Percentiles rank a stretch among this genome's conserved stretches.
Conservation (phyloP, 2,888 invertebrate species). For the Protodeltote pygarga region DNA sequence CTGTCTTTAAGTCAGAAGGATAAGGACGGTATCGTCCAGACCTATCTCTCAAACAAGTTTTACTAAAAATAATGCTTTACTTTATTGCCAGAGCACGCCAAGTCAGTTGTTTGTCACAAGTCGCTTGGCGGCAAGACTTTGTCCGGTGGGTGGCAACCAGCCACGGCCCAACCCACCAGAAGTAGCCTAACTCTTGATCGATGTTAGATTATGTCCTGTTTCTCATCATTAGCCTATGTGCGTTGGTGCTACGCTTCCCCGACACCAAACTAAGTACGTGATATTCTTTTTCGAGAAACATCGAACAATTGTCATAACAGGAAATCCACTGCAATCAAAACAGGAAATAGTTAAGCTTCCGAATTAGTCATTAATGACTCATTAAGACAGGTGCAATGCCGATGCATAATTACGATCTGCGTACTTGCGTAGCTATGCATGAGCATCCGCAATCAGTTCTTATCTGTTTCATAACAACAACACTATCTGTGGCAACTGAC, state of each 20-base stretch:
- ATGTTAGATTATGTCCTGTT: too few relatives aligned
- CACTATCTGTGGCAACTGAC: slow-evolving; percentile 26
- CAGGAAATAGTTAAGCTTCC: slow-evolving; percentile 42
- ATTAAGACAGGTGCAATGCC: slow-evolving; percentile 30
- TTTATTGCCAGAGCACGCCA: too few relatives aligned
- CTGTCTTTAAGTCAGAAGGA: too few relatives aligned
- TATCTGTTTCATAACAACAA: slow-evolving; percentile 36
- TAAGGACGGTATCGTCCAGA: too few relatives aligned
- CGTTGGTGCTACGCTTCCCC: neutral
- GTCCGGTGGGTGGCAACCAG: too few relatives aligned
- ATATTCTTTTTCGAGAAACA: slow-evolving; percentile 11
- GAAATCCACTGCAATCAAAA: slow-evolving; percentile 18
- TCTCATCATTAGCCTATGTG: too few relatives aligned
- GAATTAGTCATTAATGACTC: slow-evolving; percentile 47
- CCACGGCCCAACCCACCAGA: neutral
- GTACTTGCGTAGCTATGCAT: slow-evolving; percentile 14
- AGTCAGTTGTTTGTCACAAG: too few relatives aligned
- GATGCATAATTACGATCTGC: slow-evolving; percentile 29
- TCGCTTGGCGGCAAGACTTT: too few relatives aligned
- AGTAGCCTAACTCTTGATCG: neutral
- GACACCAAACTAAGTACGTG: neutral
- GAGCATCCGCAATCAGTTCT: slow-evolving; percentile 32
- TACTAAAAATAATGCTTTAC: too few relatives aligned
- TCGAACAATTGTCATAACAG: slow-evolving; percentile 19
- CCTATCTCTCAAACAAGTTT: too few relatives aligned